Evolutionary conservation across 2,797 vertebrate species (phyloP).

Genomic region (Aldrovandia affinis): DNA sequence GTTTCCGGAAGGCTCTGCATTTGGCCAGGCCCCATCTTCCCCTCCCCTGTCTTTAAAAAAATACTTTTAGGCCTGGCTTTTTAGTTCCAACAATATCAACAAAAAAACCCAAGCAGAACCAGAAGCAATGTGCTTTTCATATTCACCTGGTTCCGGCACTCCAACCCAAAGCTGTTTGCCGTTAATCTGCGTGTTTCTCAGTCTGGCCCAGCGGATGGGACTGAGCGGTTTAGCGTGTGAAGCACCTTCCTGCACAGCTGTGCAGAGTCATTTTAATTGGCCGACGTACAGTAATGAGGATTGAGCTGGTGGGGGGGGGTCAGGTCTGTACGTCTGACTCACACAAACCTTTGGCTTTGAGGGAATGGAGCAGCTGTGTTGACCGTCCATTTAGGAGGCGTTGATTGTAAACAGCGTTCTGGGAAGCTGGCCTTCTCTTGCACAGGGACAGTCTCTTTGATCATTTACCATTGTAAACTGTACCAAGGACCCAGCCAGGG

Average conservation of each 20-base stretch:
- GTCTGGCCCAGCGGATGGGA: no score
- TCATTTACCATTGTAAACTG: conserved; percentile 42
- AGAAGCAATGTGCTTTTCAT: no score
- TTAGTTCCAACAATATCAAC: no score
- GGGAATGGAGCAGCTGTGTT: conserved; percentile 46
- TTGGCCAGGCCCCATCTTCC: no score
- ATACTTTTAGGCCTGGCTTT: no score
- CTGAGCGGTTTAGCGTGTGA: no score
- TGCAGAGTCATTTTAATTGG: conserved; percentile 31
- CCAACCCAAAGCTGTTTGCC: no score
- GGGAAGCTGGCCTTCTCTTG: conserved; percentile 28
- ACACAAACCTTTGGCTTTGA: conserved; percentile 45
- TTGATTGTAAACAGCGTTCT: conserved; percentile 46
- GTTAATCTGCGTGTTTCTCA: no score
- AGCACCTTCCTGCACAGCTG: conserved; percentile 33
- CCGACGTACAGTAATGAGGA: background rate
- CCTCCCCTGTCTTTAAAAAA: no score
- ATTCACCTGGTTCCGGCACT: no score
- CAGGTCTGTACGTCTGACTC: background rate
- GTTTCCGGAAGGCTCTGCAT: background rate
- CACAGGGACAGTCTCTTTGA: conserved; percentile 41
- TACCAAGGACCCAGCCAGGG: conserved; percentile 28
- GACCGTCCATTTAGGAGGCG: conserved; percentile 24
- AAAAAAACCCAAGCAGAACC: no score
- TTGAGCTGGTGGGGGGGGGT: background rate